Base-by-base conservation (phyloP, 2,113 vertebrate genomes). In the Charina bottae region DNA sequence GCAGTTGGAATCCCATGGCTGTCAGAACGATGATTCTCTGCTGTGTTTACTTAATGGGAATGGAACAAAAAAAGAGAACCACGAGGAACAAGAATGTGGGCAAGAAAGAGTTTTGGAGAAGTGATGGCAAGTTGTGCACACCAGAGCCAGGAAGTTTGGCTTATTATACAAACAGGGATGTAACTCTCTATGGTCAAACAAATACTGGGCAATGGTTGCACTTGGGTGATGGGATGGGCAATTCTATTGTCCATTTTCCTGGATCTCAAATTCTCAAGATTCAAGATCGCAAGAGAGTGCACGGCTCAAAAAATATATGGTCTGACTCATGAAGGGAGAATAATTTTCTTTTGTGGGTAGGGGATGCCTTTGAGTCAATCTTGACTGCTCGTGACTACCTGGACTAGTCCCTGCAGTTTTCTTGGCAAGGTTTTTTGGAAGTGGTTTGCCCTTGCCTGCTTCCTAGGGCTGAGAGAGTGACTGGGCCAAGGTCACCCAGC, bases 111-210 rank as follows among this genome's bases (percentile, higher is more conserved):
- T 23, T 95, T 42, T 94, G 94, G 89, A 3, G 0, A 58, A 72
- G 92, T 87, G 59, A 24, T 90, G 33, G 33, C 6, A 91, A 93
- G 83, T 26, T 49, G 55, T 0, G n/a, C 37, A 89, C 78, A 92
- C 91, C 95, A 94, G 92, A 94, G 53, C 0, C 93, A 92, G 89
- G 60, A 89, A 59, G 83, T 94, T 53, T 94, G 95, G 93, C 93
- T 96, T 95, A 42, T 78, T 37, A 94, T 93, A 90, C 90, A 94
- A 94, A 90, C 88, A 93, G 28, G 87, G n/a, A 37, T 89, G 72
- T 89, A 72, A 89, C 60, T 84, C 46, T 64, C 58, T 33, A 56
- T 59, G 49, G 84, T 60, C 58, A 92, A 92, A 83, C 58, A 89
- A 85, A 56, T 55, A 58, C 4, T 10, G n/a, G 72, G 58, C 23